phyloP scores from a whole-genome alignment of 1,140 invertebrate genomes.

The Zaprionus kolodkinae region DNA sequence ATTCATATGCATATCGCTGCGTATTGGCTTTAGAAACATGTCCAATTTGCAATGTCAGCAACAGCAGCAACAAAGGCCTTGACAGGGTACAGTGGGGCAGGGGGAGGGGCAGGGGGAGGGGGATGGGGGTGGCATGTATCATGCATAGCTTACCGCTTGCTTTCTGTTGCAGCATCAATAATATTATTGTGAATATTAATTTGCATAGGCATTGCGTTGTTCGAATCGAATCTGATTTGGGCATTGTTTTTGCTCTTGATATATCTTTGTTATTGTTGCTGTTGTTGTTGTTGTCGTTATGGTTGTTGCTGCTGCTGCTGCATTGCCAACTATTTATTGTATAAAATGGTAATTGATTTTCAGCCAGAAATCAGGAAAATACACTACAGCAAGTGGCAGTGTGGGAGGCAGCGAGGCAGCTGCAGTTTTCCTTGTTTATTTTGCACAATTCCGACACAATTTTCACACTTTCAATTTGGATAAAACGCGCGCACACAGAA shows the following conservation, averaged over 20 bases:
- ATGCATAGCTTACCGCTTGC: slow-evolving; percentile 54
- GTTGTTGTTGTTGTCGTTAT: slow-evolving; percentile 27
- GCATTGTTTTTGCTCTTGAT: slow-evolving; percentile 48
- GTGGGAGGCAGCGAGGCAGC: not conserved
- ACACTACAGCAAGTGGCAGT: not conserved
- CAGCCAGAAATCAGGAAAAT: not conserved
- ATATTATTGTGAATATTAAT: slow-evolving; percentile 60
- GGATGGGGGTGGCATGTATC: not conserved
- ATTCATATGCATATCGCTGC: slow-evolving; percentile 11
- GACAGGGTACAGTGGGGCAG: not conserved
- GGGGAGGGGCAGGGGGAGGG: too few species aligned
- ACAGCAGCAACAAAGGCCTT: not conserved
- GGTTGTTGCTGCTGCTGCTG: slow-evolving; percentile 14
- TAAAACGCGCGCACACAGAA: slow-evolving; percentile 27
- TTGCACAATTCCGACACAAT: slow-evolving; percentile 32
- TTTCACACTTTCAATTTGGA: slow-evolving; percentile 57
- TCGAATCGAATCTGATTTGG: slow-evolving; percentile 34
- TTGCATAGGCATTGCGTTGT: slow-evolving; percentile 52
- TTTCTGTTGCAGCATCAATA: slow-evolving; percentile 55
- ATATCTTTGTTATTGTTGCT: not conserved
- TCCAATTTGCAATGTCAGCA: slow-evolving; percentile 34
- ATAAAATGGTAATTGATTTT: slow-evolving; percentile 63
- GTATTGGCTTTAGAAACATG: slow-evolving; percentile 12
- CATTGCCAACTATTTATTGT: slow-evolving; percentile 42
- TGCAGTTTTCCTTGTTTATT: slow-evolving; percentile 38